Base-by-base conservation (phyloP, 2,888 invertebrate genomes). In the Linnaemya tessellans region DNA sequence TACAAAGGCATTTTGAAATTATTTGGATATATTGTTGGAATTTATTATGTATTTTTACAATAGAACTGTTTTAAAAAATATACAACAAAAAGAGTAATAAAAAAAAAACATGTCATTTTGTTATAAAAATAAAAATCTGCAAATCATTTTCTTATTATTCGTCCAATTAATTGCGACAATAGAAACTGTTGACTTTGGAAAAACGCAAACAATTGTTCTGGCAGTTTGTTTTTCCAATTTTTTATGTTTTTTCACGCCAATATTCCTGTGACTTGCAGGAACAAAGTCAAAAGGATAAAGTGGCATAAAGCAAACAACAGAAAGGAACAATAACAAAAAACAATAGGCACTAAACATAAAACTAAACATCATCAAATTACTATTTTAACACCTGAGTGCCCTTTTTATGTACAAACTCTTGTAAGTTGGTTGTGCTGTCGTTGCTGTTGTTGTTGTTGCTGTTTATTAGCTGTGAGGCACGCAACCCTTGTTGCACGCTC, bases 351-450 rank as follows among this genome's bases (percentile, higher is more conserved):
- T 71, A 84, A 84, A 81, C 68, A 79, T 74, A 70, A 85, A 85
- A 85, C 82, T 85, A 85, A 82, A 85, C 82, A 82, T 85, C 82
- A 85, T 85, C 85, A 85, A 85, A 85, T 85, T 85, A 85, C 85
- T 71, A 85, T 85, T 82, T 82, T 80, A 85, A 85, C 85, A 85
- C 85, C 85, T 85, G 85, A 85, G 71, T 80, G 85, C 78, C 85
- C 65, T 85, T 85, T 75, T 85, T 82, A 64, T 79, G 35, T 30
- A 35, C 49, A 18, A 43, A 38, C 11, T 62, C 43, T 58, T 73
- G 65, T 22, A 71, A 56, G 11, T 38, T 62, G 38, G 18, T 35
- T 71, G 15, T 56, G 10, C 3, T 4, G 7, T 65, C 38, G 25
- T 38, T 79, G 38, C 20, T 70, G 35, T 46, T 77, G 51, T 15